phyloP scores from a whole-genome alignment of 2,113 vertebrate species.

The Mohoua ochrocephala region DNA sequence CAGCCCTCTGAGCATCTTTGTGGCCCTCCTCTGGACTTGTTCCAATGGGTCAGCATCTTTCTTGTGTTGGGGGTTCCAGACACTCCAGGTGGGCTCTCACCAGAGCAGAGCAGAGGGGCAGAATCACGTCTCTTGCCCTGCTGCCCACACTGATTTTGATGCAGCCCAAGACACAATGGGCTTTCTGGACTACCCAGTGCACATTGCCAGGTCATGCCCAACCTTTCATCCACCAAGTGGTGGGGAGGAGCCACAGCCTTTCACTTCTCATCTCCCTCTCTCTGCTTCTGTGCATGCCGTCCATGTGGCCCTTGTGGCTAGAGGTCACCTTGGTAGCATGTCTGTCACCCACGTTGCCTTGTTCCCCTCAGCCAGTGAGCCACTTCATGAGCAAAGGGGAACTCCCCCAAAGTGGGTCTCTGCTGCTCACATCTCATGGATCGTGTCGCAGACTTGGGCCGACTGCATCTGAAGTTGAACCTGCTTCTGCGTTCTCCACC shows the following conservation, averaged over 20 bases:
- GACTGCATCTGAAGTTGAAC: neutral
- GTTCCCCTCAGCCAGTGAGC: neutral
- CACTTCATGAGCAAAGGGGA: neutral
- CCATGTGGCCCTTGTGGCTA: neutral
- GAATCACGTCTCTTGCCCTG: neutral
- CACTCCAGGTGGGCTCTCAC: neutral
- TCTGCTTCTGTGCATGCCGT: neutral
- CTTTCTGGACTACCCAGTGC: neutral
- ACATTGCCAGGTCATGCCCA: neutral
- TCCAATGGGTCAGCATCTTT: neutral
- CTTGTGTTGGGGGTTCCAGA: neutral
- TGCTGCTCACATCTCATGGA: neutral
- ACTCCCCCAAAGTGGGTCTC: neutral
- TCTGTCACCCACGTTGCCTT: neutral
- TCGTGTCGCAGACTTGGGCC: rapidly evolving
- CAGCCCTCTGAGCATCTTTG: neutral
- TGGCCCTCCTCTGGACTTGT: neutral
- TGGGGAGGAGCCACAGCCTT: neutral
- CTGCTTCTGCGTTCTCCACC: neutral
- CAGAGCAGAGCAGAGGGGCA: neutral
- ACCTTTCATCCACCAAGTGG: neutral
- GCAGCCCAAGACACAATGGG: neutral
- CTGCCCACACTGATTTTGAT: neutral
- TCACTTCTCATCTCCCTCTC: neutral
- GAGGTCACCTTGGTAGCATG: rapidly evolving